These are phyloP conservation scores for Otus scops DNA, from an alignment of 2,797 vertebrate genomes.

Conservation along the genomic window DNA sequence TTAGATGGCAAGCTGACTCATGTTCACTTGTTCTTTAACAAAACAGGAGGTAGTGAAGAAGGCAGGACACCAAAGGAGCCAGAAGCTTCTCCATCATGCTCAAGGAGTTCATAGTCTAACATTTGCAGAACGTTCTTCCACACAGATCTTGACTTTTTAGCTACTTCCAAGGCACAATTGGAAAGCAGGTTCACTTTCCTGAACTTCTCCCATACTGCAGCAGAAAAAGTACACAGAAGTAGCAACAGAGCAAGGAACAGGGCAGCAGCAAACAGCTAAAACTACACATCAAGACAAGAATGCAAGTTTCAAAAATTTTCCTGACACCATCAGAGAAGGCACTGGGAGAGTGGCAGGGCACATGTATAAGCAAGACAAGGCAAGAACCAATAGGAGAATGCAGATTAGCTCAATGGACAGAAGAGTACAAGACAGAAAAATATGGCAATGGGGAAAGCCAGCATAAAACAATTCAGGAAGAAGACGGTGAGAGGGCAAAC, in stretches of 20 bases:
- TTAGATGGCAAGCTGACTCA: not conserved
- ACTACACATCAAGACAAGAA: not conserved
- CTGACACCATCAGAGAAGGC: not conserved
- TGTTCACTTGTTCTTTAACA: not conserved
- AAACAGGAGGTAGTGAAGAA: not conserved
- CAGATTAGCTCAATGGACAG: not conserved
- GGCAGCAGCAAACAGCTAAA: not conserved
- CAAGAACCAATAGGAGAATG: not conserved
- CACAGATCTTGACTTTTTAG: not conserved
- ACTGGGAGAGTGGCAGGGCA: not conserved
- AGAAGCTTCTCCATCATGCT: not conserved
- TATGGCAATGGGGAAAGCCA: not conserved
- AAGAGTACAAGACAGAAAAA: not conserved
- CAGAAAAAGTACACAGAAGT: accelerated
- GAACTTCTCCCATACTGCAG: not conserved
- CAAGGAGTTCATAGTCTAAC: not conserved
- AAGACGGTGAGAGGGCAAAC: not conserved
- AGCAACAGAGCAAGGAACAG: not conserved
- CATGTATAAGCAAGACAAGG: accelerated
- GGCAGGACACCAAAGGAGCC: not conserved
- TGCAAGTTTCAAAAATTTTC: not conserved
- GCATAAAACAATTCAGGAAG: not conserved
- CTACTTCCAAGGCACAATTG: not conserved
- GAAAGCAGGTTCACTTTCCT: not conserved
- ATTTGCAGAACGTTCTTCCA: not conserved